phyloP scores from a whole-genome alignment of 2,888 invertebrate species.

The Leptura quadrifasciata region DNA sequence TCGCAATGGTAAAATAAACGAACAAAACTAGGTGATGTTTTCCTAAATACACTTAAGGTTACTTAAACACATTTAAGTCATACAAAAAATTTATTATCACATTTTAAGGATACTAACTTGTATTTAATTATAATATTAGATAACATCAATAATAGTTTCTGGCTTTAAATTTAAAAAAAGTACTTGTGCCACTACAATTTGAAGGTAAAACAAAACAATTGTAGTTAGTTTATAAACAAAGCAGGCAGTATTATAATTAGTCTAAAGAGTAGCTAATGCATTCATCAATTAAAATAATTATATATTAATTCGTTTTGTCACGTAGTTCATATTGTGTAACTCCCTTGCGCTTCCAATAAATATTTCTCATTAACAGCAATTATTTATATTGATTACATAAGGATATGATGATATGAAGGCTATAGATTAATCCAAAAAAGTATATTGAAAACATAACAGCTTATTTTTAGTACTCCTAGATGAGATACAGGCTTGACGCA shows the following conservation, averaged over 20 bases:
- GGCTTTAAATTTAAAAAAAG: too few species aligned
- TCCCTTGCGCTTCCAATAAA: background rate
- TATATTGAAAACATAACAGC: too few species aligned
- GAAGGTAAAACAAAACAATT: background rate
- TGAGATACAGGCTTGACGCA: too few species aligned
- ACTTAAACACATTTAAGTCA: background rate
- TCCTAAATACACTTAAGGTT: too few species aligned
- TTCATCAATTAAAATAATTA: background rate
- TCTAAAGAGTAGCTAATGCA: background rate
- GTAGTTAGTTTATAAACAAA: background rate
- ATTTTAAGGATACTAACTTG: background rate
- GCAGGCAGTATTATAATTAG: background rate
- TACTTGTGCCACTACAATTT: too few species aligned
- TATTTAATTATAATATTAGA: too few species aligned
- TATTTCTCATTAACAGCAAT: background rate
- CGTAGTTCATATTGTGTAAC: background rate
- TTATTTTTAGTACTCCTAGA: too few species aligned
- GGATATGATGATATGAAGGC: background rate
- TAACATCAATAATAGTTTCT: too few species aligned
- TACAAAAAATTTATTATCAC: background rate
- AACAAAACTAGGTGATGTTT: too few species aligned
- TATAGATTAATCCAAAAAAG: too few species aligned
- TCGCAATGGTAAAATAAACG: too few species aligned
- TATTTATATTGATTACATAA: background rate
- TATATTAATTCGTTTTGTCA: conserved; percentile 15